Evolutionary conservation across 37 sponge, comb jelly and placozoan species (phyloP).

Genomic region (Spongilla lacustris): DNA sequence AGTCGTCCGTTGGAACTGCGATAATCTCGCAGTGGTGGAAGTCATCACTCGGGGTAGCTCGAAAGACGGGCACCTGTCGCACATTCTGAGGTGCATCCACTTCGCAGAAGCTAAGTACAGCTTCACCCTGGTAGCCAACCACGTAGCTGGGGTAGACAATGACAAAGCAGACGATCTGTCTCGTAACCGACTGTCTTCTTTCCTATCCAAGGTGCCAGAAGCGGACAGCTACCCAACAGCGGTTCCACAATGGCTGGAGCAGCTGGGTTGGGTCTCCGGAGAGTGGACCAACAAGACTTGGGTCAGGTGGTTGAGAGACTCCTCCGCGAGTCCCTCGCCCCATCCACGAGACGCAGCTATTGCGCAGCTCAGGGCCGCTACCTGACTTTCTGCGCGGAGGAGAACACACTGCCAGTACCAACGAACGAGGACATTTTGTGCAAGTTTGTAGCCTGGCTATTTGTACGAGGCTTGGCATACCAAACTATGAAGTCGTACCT

Average conservation of each 20-base stretch:
- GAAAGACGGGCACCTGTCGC: conserved; percentile 21
- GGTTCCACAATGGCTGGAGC: conserved; percentile 22
- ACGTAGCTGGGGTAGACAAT: conserved; percentile 45
- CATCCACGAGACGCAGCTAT: conserved; percentile 16
- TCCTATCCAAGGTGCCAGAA: conserved; percentile 11
- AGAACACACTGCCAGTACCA: background rate
- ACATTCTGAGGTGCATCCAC: conserved; percentile 44
- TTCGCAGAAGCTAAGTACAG: conserved; percentile 19
- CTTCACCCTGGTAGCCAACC: conserved; percentile 24
- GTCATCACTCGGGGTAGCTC: conserved; percentile 16
- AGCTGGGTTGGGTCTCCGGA: background rate
- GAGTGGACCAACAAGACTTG: conserved; percentile 50
- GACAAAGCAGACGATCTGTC: conserved; percentile 50
- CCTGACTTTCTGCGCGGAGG: conserved; percentile 5
- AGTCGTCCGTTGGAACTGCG: conserved; percentile 25
- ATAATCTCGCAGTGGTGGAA: conserved; percentile 58
- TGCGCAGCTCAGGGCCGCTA: conserved; percentile 8
- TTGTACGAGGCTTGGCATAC: background rate
- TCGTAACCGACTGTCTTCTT: background rate
- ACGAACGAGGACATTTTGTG: conserved; percentile 2
- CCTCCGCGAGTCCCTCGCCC: conserved; percentile 9
- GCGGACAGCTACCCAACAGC: conserved; percentile 3
- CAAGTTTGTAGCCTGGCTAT: background rate
- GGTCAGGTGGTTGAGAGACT: conserved; percentile 31
- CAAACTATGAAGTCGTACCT: conserved; percentile 12